phyloP scores from a whole-genome alignment of 2,797 vertebrate species.

The Epinephelus awoara region DNA sequence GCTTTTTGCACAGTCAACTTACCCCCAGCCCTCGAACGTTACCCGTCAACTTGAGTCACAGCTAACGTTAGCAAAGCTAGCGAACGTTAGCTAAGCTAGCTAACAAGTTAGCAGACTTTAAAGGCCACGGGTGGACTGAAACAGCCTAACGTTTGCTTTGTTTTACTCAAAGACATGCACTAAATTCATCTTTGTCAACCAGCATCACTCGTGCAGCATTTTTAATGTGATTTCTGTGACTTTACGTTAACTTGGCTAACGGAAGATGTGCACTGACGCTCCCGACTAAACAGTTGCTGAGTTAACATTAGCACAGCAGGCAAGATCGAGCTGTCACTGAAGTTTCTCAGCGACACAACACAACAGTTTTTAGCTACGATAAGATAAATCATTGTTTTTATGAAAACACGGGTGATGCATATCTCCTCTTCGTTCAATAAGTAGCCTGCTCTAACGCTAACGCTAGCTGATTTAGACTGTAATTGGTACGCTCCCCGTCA shows the following conservation, averaged over 20 bases:
- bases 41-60: conserved; percentile 71
- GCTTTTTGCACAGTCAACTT: conserved; percentile 72
- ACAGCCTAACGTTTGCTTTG: not conserved
- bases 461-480: too few relatives aligned
- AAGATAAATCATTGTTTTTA: rapidly evolving
- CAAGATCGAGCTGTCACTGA: conserved; percentile 53
- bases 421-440: not conserved
- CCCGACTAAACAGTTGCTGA: conserved; percentile 49
- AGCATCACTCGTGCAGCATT: too few relatives aligned
- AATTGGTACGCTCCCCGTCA: not conserved
- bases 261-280: conserved; percentile 43
- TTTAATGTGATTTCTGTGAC: not conserved
- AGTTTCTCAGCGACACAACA: conserved; percentile 30
- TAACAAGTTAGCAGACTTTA: conserved; percentile 55
- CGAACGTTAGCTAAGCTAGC: conserved; percentile 57
- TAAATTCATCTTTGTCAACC: rapidly evolving
- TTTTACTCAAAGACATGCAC: rapidly evolving
- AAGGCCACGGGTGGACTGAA: not conserved
- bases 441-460: too few relatives aligned
- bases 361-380: not conserved
- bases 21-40: conserved; percentile 38
- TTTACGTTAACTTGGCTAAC: conserved; percentile 36
- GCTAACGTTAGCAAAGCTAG: conserved; percentile 68
- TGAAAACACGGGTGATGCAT: rapidly evolving
- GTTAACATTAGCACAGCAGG: conserved; percentile 61